Evolutionary conservation across 2,797 vertebrate genomes (phyloP).

Genomic region (Protosalanx chinensis): DNA sequence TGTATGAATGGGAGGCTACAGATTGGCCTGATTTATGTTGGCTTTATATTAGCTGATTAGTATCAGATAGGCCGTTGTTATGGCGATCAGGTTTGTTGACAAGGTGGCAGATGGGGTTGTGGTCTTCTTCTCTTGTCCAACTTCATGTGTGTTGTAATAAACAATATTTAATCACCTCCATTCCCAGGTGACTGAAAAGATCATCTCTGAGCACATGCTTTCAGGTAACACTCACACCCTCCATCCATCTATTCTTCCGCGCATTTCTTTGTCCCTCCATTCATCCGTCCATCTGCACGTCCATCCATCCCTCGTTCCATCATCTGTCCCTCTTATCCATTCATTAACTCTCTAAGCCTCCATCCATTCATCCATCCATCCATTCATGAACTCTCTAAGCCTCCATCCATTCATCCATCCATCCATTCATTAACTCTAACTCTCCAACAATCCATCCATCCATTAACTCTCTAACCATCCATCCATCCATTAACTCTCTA

Average conservation of each 20-base stretch:
- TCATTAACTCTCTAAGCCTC: too few relatives aligned
- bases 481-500: background rate
- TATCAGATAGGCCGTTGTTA: too few relatives aligned
- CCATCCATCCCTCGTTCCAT: background rate
- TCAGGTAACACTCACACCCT: constrained; percentile 15
- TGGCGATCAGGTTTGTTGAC: too few relatives aligned
- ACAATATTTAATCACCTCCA: background rate
- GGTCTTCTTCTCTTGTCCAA: too few relatives aligned
- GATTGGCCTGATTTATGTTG: too few relatives aligned
- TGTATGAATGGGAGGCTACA: too few relatives aligned
- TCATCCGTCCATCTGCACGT: background rate
- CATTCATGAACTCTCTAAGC: background rate
- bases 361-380: background rate
- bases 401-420: background rate
- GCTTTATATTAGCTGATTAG: too few relatives aligned
- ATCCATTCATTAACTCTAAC: background rate
- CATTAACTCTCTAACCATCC: background rate
- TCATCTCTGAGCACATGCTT: constrained; percentile 26
- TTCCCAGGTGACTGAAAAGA: constrained; percentile 30
- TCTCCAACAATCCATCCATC: too few relatives aligned
- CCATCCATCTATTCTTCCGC: background rate
- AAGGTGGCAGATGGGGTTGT: too few relatives aligned
- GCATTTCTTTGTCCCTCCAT: background rate
- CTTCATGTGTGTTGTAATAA: too few relatives aligned
- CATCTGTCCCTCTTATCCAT: too few relatives aligned